Percentiles rank a stretch among this genome's conserved stretches.
These are phyloP conservation scores for Mesorhabditis spiculigera DNA, from an alignment of 2,888 invertebrate genomes.

Conservation along the genomic window DNA sequence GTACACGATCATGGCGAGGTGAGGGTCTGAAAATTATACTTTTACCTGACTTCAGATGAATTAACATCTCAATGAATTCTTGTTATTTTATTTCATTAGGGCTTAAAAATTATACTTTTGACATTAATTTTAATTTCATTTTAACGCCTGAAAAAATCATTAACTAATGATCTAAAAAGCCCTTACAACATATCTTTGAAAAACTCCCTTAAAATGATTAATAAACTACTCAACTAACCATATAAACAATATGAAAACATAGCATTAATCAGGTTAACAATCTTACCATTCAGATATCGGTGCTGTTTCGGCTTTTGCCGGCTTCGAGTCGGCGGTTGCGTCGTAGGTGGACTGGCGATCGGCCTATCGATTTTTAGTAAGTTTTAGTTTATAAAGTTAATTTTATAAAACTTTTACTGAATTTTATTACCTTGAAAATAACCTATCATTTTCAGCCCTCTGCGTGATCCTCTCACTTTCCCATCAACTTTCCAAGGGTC, in stretches of 20 bases:
- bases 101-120: too few species aligned
- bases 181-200: too few species aligned
- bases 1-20: conserved; percentile 6
- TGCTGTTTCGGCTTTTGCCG: conserved; percentile 46
- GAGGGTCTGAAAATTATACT: not conserved
- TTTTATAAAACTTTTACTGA: too few species aligned
- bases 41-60: not conserved
- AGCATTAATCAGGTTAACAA: not conserved
- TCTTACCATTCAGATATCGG: conserved; percentile 29
- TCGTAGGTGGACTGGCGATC: conserved; percentile 32
- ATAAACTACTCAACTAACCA: too few species aligned
- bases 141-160: too few species aligned
- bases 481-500: conserved; percentile 18
- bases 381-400: not conserved
- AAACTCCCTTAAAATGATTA: too few species aligned
- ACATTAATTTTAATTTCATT: too few species aligned
- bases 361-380: conserved; percentile 29
- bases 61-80: too few species aligned
- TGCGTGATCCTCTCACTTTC: conserved; percentile 27
- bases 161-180: too few species aligned
- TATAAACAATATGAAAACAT: too few species aligned
- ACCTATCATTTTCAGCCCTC: conserved; percentile 15
- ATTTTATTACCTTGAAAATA: not conserved
- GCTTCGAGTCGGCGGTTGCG: conserved; percentile 37
- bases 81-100: too few species aligned